Percentiles rank a stretch among this genome's conserved stretches.
These are phyloP conservation scores for Melinaea menophilus DNA, from an alignment of 2,888 invertebrate species.

Conservation along the genomic window DNA sequence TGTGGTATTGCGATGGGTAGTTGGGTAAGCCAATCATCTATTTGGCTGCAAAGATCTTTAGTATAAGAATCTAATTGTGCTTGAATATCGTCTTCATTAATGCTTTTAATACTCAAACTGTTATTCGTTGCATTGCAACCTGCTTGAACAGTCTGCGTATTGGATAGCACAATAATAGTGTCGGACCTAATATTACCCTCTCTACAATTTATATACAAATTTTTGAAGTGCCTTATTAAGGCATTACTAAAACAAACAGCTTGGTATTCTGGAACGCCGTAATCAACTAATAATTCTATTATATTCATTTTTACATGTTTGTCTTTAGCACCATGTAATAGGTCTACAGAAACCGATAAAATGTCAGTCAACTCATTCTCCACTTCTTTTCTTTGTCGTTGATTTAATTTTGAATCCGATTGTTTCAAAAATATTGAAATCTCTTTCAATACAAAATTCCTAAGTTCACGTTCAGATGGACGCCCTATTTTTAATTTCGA, in stretches of 20 bases:
- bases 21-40: slow-evolving; percentile 52
- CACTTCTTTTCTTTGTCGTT: slow-evolving; percentile 35
- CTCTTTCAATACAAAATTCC: slow-evolving; percentile 38
- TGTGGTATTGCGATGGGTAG: slow-evolving; percentile 40
- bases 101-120: slow-evolving; percentile 15
- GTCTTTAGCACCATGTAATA: slow-evolving; percentile 35
- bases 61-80: slow-evolving; percentile 20
- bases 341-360: slow-evolving; percentile 41
- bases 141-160: slow-evolving; percentile 20
- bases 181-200: slow-evolving; percentile 28
- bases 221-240: slow-evolving; percentile 35
- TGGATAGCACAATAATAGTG: slow-evolving; percentile 42
- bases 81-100: slow-evolving; percentile 28
- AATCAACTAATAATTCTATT: slow-evolving; percentile 36
- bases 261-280: slow-evolving; percentile 39
- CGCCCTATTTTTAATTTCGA: slow-evolving; percentile 29
- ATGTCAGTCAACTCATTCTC: slow-evolving; percentile 46
- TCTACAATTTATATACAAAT: slow-evolving; percentile 27
- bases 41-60: slow-evolving; percentile 42
- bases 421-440: slow-evolving; percentile 38
- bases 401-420: slow-evolving; percentile 33
- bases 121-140: neutral
- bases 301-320: slow-evolving; percentile 41
- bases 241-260: slow-evolving; percentile 39
- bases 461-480: slow-evolving; percentile 42